Percentiles rank a stretch among this genome's conserved stretches.
These are phyloP conservation scores for Notiomystis cincta DNA, from an alignment of 2,113 vertebrate species.

Conservation along the genomic window DNA sequence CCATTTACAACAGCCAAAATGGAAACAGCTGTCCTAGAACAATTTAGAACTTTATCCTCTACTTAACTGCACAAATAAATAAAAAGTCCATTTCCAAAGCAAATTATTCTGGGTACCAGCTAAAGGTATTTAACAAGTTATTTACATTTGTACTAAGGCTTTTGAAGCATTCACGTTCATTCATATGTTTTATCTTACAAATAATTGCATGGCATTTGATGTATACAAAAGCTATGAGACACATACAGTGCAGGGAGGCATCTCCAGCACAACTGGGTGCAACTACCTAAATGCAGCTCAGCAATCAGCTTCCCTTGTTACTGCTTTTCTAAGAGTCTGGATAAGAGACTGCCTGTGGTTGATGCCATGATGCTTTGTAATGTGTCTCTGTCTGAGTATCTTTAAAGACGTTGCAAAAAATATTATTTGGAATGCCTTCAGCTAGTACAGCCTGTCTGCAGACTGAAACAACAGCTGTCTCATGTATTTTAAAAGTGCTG, in stretches of 20 bases:
- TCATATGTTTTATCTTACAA: background rate
- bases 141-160: background rate
- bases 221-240: background rate
- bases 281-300: background rate
- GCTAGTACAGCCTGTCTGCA: background rate
- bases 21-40: slow-evolving; percentile 49
- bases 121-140: slow-evolving; percentile 9
- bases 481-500: background rate
- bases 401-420: slow-evolving; percentile 16
- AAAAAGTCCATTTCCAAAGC: slow-evolving; percentile 14
- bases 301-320: slow-evolving; percentile 13
- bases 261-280: background rate
- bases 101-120: slow-evolving; percentile 1
- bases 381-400: background rate
- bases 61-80: background rate
- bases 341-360: background rate
- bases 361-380: background rate
- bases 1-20: slow-evolving; percentile 34
- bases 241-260: background rate
- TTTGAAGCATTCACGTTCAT: background rate
- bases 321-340: background rate
- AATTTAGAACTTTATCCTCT: slow-evolving; percentile 22
- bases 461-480: background rate
- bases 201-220: background rate
- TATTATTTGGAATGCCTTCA: background rate